Conservation (phyloP, 2,113 vertebrate genomes). For the Thamnaconus septentrionalis region DNA sequence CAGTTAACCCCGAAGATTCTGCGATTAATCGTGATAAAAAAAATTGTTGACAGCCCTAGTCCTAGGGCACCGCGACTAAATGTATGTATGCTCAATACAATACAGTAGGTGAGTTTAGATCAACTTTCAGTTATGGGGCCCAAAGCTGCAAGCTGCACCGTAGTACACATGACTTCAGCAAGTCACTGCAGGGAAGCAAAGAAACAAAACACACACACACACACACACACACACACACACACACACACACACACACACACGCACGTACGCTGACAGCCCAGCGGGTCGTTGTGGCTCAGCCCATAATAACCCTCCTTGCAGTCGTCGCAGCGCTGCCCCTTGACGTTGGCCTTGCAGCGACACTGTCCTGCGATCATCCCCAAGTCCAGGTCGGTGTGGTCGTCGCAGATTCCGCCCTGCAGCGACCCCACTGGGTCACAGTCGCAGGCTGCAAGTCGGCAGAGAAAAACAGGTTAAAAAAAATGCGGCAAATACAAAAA, state of each 20-base stretch:
- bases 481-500: background rate
- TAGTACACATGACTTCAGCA: too few relatives aligned
- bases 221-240: conserved; percentile 2
- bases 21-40: too few relatives aligned
- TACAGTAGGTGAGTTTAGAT: too few relatives aligned
- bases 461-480: background rate
- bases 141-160: conserved; percentile 68
- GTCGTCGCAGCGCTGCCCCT: conserved; percentile 78
- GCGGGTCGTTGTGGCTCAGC: conserved; percentile 78
- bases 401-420: conserved; percentile 83
- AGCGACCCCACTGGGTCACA: conserved; percentile 83
- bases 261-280: conserved; percentile 80
- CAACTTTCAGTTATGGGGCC: too few relatives aligned
- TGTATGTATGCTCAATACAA: too few relatives aligned
- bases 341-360: conserved; percentile 83
- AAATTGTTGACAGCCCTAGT: too few relatives aligned
- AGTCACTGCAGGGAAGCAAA: too few relatives aligned
- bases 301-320: conserved; percentile 81
- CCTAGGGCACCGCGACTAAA: too few relatives aligned
- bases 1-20: too few relatives aligned
- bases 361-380: conserved; percentile 85
- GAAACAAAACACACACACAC: conserved; percentile 7
- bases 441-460: conserved; percentile 76
- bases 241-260: conserved; percentile 7
- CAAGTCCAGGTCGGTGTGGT: conserved; percentile 75